These are phyloP conservation scores for Heliconius himera DNA, from an alignment of 1,140 invertebrate genomes.

Conservation along the genomic window DNA sequence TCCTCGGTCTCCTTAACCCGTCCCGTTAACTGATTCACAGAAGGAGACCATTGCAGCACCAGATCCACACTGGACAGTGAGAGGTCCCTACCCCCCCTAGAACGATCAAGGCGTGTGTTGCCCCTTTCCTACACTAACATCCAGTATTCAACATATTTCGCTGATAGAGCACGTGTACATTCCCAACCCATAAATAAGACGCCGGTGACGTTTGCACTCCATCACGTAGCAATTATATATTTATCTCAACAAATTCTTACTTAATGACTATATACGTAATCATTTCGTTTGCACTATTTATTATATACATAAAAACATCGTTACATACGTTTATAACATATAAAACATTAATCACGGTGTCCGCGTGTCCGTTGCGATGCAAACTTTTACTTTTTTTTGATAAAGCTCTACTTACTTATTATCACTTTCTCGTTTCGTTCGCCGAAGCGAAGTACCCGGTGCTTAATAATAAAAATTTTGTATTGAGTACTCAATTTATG, in stretches of 20 bases:
- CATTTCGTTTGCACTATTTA: conserved; percentile 25
- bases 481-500: conserved; percentile 9
- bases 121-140: not conserved
- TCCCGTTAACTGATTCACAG: too few species aligned
- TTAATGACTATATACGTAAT: conserved; percentile 44
- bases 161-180: conserved; percentile 53
- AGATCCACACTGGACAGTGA: too few species aligned
- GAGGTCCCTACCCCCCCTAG: too few species aligned
- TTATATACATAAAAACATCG: conserved; percentile 16
- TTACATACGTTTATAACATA: not conserved
- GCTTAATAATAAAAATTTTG: conserved; percentile 12
- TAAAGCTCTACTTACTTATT: conserved; percentile 20
- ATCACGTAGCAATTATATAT: conserved; percentile 49
- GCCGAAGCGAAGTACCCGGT: conserved; percentile 5
- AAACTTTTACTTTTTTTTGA: conserved; percentile 22
- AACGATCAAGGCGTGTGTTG: too few species aligned
- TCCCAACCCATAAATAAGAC: conserved; percentile 41
- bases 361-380: not conserved
- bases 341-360: conserved; percentile 14
- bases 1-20: too few species aligned
- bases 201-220: conserved; percentile 36
- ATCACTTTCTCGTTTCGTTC: conserved; percentile 15
- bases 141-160: not conserved
- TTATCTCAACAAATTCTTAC: conserved; percentile 52
- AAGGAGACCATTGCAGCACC: too few species aligned